phyloP scores from a whole-genome alignment of 2,888 invertebrate species.

The Acleris laterana region DNA sequence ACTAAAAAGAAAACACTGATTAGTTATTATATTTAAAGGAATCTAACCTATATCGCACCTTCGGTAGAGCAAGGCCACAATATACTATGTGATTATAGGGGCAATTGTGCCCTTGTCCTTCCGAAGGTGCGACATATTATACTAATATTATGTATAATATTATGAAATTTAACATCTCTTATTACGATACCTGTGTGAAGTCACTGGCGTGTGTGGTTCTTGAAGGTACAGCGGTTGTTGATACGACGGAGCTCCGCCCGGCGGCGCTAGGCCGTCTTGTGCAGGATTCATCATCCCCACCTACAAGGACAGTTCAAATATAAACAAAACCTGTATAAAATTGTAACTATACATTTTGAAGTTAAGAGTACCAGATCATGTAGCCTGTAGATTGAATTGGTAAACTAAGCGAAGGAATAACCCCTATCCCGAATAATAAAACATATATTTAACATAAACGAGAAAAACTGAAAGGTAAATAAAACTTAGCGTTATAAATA shows the following conservation, averaged over 20 bases:
- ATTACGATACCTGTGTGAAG: slow-evolving; percentile 67
- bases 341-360: no score
- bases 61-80: no score
- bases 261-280: slow-evolving; percentile 84
- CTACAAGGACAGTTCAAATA: slow-evolving; percentile 52
- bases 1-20: slow-evolving; percentile 51
- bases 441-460: no score
- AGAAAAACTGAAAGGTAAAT: no score
- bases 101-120: no score
- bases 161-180: not conserved
- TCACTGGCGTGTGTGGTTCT: slow-evolving; percentile 79
- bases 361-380: no score
- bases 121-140: no score
- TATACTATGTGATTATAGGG: no score
- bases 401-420: no score
- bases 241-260: slow-evolving; percentile 85
- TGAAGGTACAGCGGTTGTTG: slow-evolving; percentile 90
- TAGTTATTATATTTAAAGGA: not conserved
- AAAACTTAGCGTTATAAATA: no score
- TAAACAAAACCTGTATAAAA: not conserved
- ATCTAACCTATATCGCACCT: not conserved
- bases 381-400: no score
- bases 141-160: not conserved
- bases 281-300: slow-evolving; percentile 86
- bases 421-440: no score